A percentile compares a stretch with the other conserved stretches of the same genome.
phyloP scores from a whole-genome alignment of 2,888 invertebrate species.

The Drosophila prostipennis region DNA sequence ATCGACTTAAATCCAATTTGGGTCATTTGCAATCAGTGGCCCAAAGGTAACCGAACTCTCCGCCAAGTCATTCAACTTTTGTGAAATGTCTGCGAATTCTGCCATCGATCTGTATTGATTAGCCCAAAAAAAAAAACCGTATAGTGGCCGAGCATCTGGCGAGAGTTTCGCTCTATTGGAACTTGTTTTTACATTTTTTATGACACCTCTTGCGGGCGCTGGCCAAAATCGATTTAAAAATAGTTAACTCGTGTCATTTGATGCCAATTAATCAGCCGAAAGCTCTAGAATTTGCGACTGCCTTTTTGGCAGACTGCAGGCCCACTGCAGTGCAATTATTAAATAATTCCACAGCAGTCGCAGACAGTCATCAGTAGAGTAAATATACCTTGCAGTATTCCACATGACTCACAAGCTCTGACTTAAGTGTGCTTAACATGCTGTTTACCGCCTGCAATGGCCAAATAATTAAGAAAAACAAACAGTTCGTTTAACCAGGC shows the following conservation, averaged over 20 bases:
- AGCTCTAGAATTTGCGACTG: slow-evolving; percentile 11
- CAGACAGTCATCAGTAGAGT: slow-evolving; percentile 5
- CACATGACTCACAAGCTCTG: slow-evolving; percentile 30
- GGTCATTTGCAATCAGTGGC: slow-evolving; percentile 70
- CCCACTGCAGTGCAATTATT: slow-evolving; percentile 20
- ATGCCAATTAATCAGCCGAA: slow-evolving; percentile 32
- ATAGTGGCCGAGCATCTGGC: slow-evolving; percentile 22
- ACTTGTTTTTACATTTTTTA: slow-evolving; percentile 40
- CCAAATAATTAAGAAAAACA: slow-evolving; percentile 36
- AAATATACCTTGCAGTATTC: slow-evolving; percentile 18
- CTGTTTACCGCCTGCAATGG: slow-evolving; percentile 36
- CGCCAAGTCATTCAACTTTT: slow-evolving; percentile 69
- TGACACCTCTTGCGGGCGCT: slow-evolving; percentile 19
- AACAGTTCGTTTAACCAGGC: slow-evolving; percentile 48
- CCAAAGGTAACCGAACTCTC: slow-evolving; percentile 57
- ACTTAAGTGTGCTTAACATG: slow-evolving; percentile 13
- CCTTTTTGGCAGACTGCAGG: slow-evolving; percentile 3
- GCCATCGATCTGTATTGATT: slow-evolving; percentile 57
- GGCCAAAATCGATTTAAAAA: slow-evolving; percentile 35
- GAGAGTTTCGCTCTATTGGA: slow-evolving; percentile 28
- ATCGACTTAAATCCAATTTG: slow-evolving; percentile 70
- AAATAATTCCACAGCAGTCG: slow-evolving; percentile 16
- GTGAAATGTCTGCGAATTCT: slow-evolving; percentile 30
- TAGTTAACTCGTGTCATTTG: slow-evolving; percentile 53
- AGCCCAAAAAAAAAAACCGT: slow-evolving; percentile 11